These are phyloP conservation scores for Pangasius sanitwongsei DNA, from an alignment of 2,797 vertebrate genomes.

Conservation along the genomic window DNA sequence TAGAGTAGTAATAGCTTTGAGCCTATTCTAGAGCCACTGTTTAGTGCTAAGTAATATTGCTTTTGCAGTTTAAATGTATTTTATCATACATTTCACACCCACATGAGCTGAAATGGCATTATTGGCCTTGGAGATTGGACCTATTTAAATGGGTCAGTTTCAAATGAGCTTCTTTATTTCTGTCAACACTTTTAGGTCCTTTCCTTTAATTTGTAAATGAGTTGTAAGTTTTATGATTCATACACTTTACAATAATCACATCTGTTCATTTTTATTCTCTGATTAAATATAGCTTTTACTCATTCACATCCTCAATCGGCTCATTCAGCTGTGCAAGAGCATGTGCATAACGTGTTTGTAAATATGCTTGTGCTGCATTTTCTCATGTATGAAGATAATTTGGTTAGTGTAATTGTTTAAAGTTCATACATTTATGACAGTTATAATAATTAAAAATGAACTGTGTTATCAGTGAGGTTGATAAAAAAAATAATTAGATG, in stretches of 20 bases:
- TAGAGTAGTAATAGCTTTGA: neutral
- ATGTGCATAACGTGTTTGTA: neutral
- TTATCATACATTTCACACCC: neutral
- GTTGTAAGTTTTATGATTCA: neutral
- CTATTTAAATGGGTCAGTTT: neutral
- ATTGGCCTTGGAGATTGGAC: neutral
- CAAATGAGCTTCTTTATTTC: neutral
- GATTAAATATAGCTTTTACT: slow-evolving; percentile 14
- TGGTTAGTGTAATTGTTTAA: neutral
- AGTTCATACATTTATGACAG: neutral
- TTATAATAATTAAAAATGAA: neutral
- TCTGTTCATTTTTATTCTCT: slow-evolving; percentile 2
- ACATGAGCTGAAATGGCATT: neutral
- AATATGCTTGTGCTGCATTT: slow-evolving; percentile 16
- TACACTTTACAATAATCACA: neutral
- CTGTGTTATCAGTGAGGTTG: neutral
- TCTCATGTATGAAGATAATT: neutral
- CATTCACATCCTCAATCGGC: neutral
- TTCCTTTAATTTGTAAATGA: neutral
- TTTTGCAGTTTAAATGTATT: neutral
- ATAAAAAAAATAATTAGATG: neutral
- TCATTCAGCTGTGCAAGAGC: slow-evolving; percentile 7
- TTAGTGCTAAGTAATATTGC: slow-evolving; percentile 18
- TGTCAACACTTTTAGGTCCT: neutral
- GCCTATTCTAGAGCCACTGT: slow-evolving; percentile 7